These are phyloP conservation scores for Sebastes trivittatus DNA, from an alignment of 2,797 vertebrate species.

Conservation along the genomic window DNA sequence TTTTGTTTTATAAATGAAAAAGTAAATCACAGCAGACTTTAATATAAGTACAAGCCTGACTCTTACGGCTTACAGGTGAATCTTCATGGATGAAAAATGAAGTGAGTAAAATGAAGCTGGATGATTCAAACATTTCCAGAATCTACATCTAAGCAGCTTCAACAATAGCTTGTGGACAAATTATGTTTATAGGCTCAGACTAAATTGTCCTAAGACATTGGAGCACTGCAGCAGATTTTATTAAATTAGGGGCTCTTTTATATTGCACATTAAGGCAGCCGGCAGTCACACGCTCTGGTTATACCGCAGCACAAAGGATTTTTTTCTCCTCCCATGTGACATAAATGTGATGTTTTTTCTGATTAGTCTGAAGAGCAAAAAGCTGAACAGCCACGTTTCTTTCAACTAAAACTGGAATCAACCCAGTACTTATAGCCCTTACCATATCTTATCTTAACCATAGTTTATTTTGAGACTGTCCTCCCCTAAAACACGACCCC, in stretches of 20 bases:
- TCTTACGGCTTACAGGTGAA: neutral
- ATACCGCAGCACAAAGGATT: neutral
- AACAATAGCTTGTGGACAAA: neutral
- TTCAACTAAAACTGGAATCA: neutral
- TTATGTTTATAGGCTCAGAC: neutral
- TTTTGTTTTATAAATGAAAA: constrained; percentile 15
- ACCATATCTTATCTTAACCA: no score
- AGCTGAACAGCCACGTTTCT: neutral
- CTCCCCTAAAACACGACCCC: neutral
- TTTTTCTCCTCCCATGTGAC: neutral
- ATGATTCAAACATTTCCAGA: neutral
- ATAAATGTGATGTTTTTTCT: neutral
- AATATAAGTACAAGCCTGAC: neutral
- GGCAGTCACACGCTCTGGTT: neutral
- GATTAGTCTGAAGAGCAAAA: neutral
- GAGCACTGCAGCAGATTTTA: neutral
- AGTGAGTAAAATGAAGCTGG: neutral
- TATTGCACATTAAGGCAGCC: constrained; percentile 7
- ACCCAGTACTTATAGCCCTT: neutral
- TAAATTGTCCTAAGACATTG: neutral
- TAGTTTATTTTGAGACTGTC: neutral
- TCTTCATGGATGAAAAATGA: neutral
- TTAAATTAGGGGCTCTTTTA: neutral
- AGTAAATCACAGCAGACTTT: neutral
- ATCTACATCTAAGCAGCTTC: neutral